Base-by-base conservation (phyloP, 2,797 vertebrate genomes). In the Gastrophryne carolinensis region DNA sequence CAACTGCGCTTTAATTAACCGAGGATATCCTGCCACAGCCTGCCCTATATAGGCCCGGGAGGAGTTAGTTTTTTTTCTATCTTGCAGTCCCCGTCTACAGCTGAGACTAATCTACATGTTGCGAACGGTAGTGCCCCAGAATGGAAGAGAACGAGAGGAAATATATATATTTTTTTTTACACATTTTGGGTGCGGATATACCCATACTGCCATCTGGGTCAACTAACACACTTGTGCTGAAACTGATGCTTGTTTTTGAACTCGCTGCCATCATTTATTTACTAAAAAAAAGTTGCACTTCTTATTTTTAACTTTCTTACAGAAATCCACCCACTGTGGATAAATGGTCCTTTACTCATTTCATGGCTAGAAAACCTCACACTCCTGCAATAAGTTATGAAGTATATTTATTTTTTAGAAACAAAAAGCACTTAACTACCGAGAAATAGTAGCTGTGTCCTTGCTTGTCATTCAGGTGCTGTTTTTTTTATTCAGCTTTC, bases 151-250 rank as follows among this genome's bases (percentile, higher is more conserved):
- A n/a, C n/a, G n/a, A n/a, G n/a, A n/a, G n/a, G n/a, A n/a, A n/a
- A n/a, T n/a, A n/a, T n/a, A n/a, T n/a, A n/a, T n/a, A n/a, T n/a
- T n/a, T n/a, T n/a, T n/a, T n/a, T n/a, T n/a, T n/a, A n/a, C n/a
- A n/a, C n/a, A n/a, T n/a, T 56, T 12, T 66, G 75, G 68, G 68
- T 72, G 68, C 75, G 71, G 71, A 57, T 39, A 34, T 49, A 39
- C 50, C 15, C 56, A 49, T 60, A 10, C 53, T 23, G 35, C 29
- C n/a, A 65, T 13, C 21, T 23, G 29, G 75, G 60, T 57, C 60
- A 78, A 78, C 72, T 72, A 71, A 67, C 75, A 78, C 75, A 62
- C 26, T 39, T 67, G 49, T 78, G 71, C 52, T 77, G 30, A 70
- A n/a, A n/a, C n/a, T 35, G 23, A 72, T 37, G 27, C 70, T 58